Base-by-base conservation (phyloP, 1,140 invertebrate species). In the Drosophila teissieri region DNA sequence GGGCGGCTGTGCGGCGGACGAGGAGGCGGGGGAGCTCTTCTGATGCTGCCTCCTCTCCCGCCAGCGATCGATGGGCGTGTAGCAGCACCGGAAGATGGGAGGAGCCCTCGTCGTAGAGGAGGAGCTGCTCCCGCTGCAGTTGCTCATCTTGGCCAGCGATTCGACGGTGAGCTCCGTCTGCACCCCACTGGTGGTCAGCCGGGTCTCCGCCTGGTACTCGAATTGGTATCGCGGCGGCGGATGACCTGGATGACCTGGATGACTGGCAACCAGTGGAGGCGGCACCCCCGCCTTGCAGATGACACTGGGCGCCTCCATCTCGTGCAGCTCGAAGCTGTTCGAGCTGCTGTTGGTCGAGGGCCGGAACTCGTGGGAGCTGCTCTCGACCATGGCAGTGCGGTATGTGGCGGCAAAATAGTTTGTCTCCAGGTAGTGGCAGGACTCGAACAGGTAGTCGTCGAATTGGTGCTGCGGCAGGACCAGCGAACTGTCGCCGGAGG, bases 371-470 rank as follows among this genome's bases (percentile, higher is more conserved):
- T 92, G 91, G 0, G 91, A 92, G 69, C 85, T 76, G 63, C 89
- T 91, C 76, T 91, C 91, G 82, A 91, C 89, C 91, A 92, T 92
- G 91, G 91, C 91, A 92, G 91, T 92, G 88, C 91, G 82, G 76
- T 92, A 92, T 73, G 69, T 92, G 78, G 91, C 82, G 62, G 89
- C 91, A 91, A 91, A 91, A 64, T 88, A 90, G 85, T 91, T 91
- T 80, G 85, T 91, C 78, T 91, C 91, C 85, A 92, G 56, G 74
- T 92, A 92, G 67, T 92, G 91, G 77, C 91, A 91, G 69, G 91
- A 92, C 69, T 92, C 89, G 64, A 92, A 92, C 73, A 92, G 62
- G 73, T 92, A 92, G 78, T 92, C 91, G 73, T 92, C 91, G 62
- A 91, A 92, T 62, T 92, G 73, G 54, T 54, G 27, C 60, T 54